These are phyloP conservation scores for Poeciliopsis presidionis DNA, from an alignment of 2,797 vertebrate species.

Conservation along the genomic window DNA sequence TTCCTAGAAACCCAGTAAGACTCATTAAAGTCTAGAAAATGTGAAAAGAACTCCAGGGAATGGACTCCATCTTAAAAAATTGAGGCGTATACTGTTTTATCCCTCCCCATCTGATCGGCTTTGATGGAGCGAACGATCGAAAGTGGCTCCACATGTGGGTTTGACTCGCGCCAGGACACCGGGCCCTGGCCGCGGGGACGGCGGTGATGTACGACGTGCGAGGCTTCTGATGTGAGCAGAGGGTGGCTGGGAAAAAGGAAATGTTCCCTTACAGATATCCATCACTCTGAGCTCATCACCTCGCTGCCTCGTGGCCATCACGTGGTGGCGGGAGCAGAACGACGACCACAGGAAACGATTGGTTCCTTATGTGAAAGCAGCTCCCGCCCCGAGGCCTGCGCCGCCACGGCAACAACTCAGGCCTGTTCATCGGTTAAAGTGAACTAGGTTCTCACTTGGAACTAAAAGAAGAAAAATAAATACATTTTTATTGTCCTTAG, in stretches of 20 bases:
- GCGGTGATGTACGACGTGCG: conserved; percentile 78
- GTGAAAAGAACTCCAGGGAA: neutral
- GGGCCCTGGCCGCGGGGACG: conserved; percentile 49
- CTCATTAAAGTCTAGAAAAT: neutral
- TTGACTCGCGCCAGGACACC: conserved; percentile 42
- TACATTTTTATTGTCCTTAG: neutral
- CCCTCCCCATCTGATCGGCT: conserved; percentile 31
- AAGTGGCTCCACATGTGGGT: conserved; percentile 72
- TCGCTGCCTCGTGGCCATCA: conserved; percentile 71
- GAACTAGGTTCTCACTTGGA: neutral
- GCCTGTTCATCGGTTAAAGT: conserved; percentile 6
- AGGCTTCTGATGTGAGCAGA: conserved; percentile 78
- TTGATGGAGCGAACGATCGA: conserved; percentile 20
- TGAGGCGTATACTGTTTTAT: conserved; percentile 28
- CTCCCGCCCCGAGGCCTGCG: conserved; percentile 52
- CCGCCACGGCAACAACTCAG: conserved; percentile 56
- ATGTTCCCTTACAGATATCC: conserved; percentile 84
- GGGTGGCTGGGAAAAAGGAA: conserved; percentile 77
- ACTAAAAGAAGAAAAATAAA: neutral
- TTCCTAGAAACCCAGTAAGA: neutral
- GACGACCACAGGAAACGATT: conserved; percentile 63
- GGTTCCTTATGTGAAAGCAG: conserved; percentile 73
- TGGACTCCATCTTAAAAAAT: conserved; percentile 6
- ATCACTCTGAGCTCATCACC: conserved; percentile 83
- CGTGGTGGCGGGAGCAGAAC: conserved; percentile 69